Conservation (phyloP, 1,140 invertebrate species). For the Samia ricini region DNA sequence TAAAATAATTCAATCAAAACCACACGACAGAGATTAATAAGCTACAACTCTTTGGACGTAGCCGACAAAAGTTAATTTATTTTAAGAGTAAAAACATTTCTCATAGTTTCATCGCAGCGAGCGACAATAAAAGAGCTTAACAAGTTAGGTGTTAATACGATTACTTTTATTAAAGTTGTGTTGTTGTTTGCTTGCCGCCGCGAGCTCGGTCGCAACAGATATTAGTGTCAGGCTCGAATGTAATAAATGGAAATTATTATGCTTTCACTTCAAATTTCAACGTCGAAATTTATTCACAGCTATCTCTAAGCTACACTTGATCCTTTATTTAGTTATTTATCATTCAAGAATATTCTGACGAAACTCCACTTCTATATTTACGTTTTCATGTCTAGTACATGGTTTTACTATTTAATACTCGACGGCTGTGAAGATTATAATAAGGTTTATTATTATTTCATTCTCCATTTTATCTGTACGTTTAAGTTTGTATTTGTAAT, state of each 20-base stretch:
- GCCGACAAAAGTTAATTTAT: neutral
- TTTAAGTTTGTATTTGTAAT: too few relatives aligned
- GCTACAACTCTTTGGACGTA: neutral
- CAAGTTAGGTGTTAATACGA: slow-evolving; percentile 45
- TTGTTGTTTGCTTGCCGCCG: slow-evolving; percentile 25
- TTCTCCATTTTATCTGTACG: too few relatives aligned
- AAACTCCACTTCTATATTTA: neutral
- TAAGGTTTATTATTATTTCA: too few relatives aligned
- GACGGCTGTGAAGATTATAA: too few relatives aligned
- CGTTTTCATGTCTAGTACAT: neutral
- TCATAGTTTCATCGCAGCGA: slow-evolving; percentile 16
- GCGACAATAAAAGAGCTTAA: slow-evolving; percentile 36
- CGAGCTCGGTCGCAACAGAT: slow-evolving; percentile 17
- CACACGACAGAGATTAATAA: neutral
- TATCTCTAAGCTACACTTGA: neutral
- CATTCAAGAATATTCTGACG: neutral
- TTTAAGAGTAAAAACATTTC: slow-evolving; percentile 15
- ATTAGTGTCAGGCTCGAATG: slow-evolving; percentile 25
- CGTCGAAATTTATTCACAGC: neutral
- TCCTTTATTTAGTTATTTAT: neutral
- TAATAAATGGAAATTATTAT: slow-evolving; percentile 23
- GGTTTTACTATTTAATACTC: too few relatives aligned
- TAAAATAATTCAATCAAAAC: neutral
- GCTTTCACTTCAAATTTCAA: slow-evolving; percentile 12
- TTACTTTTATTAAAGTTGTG: slow-evolving; percentile 49